Evolutionary conservation across 2,113 vertebrate genomes (phyloP).

Genomic region (Elanoides forficatus): DNA sequence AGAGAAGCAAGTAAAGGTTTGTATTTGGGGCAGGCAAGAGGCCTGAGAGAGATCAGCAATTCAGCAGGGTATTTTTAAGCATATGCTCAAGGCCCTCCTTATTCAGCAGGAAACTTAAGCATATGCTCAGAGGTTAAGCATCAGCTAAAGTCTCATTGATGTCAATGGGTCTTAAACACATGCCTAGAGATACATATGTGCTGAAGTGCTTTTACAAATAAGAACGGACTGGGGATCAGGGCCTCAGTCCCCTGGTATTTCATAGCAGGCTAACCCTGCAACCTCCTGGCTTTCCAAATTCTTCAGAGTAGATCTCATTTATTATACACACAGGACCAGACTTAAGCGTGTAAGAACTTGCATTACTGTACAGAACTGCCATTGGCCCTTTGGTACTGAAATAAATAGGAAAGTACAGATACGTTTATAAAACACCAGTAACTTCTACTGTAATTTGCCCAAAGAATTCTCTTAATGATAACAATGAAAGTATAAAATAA

Average conservation of each 20-base stretch:
- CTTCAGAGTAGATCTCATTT: conserved; percentile 62
- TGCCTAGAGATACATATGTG: conserved; percentile 62
- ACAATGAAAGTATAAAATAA: not conserved
- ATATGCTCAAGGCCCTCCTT: conserved; percentile 46
- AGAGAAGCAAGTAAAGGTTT: conserved; percentile 16
- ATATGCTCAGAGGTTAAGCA: conserved; percentile 64
- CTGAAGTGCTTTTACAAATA: conserved; percentile 64
- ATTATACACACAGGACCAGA: conserved; percentile 47
- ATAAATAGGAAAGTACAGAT: not conserved
- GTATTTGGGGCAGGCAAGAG: not conserved
- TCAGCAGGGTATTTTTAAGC: conserved; percentile 64
- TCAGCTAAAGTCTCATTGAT: conserved; percentile 63
- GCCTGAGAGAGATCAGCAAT: conserved; percentile 37
- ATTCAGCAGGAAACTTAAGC: conserved; percentile 56
- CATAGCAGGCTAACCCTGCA: conserved; percentile 58
- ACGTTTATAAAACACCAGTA: not conserved
- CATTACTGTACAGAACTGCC: conserved; percentile 19
- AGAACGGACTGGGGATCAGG: conserved; percentile 59
- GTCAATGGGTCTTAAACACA: conserved; percentile 66
- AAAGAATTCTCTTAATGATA: not conserved
- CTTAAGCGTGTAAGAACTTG: conserved; percentile 27
- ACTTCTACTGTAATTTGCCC: not conserved
- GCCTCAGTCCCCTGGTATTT: conserved; percentile 53
- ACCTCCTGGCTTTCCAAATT: conserved; percentile 65
- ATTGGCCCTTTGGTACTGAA: conserved; percentile 4